A percentile compares a stretch with the other conserved stretches of the same genome.
phyloP scores from a whole-genome alignment of 2,797 vertebrate species.

The Amphiprion clarkii region DNA sequence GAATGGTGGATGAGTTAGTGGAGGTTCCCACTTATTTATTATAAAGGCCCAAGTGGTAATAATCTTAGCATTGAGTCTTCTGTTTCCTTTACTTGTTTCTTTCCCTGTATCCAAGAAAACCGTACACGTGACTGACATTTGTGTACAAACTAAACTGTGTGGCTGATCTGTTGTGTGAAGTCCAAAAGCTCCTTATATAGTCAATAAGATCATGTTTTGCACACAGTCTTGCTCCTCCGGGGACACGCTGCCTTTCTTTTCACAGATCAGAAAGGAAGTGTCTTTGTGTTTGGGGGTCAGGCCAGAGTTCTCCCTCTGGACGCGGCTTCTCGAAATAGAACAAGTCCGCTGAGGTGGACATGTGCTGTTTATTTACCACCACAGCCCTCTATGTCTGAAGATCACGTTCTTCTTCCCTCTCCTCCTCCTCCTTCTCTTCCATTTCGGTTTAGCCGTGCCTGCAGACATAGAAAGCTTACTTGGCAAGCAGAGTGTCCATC shows the following conservation, averaged over 20 bases:
- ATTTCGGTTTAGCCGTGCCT: slow-evolving; percentile 14
- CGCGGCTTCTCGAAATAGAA: slow-evolving; percentile 59
- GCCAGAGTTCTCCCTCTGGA: slow-evolving; percentile 44
- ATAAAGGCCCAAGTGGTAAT: slow-evolving; percentile 1
- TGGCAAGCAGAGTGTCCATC: slow-evolving; percentile 8
- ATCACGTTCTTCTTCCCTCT: neutral
- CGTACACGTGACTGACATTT: slow-evolving; percentile 10
- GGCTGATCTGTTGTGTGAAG: slow-evolving; percentile 24
- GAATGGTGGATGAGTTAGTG: slow-evolving; percentile 33
- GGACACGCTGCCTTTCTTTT: slow-evolving; percentile 59
- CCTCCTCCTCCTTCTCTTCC: neutral
- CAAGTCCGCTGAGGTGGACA: slow-evolving; percentile 45
- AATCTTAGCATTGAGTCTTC: too few relatives aligned
- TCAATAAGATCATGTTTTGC: slow-evolving; percentile 61
- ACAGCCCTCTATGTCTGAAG: slow-evolving; percentile 10
- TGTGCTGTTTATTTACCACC: slow-evolving; percentile 45
- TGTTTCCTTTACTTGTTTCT: too few relatives aligned
- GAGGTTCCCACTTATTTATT: slow-evolving; percentile 38
- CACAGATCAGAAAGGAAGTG: slow-evolving; percentile 71
- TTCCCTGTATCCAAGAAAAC: too few relatives aligned
- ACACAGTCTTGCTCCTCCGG: slow-evolving; percentile 38
- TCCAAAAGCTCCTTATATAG: slow-evolving; percentile 71
- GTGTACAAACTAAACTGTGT: slow-evolving; percentile 25
- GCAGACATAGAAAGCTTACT: slow-evolving; percentile 49
- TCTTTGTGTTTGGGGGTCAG: slow-evolving; percentile 68